These are phyloP conservation scores for Caerostris extrusa DNA, from an alignment of 1,140 invertebrate genomes.

Conservation along the genomic window DNA sequence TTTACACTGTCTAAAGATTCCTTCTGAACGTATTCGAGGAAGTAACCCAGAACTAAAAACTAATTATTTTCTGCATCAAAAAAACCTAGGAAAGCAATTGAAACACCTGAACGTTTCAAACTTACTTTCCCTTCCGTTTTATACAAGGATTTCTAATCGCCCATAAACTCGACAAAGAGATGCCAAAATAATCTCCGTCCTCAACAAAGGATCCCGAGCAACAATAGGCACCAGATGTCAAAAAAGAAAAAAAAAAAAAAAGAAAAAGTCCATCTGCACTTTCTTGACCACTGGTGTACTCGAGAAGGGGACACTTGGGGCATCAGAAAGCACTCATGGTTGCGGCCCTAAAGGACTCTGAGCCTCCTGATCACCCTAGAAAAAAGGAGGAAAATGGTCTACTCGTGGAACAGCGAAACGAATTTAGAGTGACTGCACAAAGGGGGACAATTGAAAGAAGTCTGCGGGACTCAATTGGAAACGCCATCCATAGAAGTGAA, in stretches of 20 bases:
- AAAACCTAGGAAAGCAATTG: background rate
- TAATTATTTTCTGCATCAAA: background rate
- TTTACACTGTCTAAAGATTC: too few relatives aligned
- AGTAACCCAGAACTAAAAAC: too few relatives aligned
- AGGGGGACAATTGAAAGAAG: constrained; percentile 42
- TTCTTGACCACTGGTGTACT: constrained; percentile 56
- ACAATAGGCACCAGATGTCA: background rate
- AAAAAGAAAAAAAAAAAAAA: background rate
- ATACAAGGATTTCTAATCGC: background rate
- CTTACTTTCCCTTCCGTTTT: background rate
- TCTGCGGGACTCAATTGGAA: constrained; percentile 43
- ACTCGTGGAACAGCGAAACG: constrained; percentile 5
- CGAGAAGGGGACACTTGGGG: constrained; percentile 49
- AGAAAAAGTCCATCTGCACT: constrained; percentile 27
- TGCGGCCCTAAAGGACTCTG: constrained; percentile 43
- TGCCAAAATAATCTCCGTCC: background rate
- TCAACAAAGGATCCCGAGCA: background rate
- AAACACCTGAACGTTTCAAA: background rate
- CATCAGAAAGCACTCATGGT: constrained; percentile 43
- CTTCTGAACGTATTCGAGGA: too few relatives aligned
- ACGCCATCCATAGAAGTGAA: background rate
- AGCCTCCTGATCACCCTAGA: background rate
- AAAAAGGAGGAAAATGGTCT: background rate
- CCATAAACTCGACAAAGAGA: constrained; percentile 28
- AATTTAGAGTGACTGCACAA: constrained; percentile 61